Evolutionary conservation across 1,140 invertebrate species (phyloP).

Genomic region (Drosophila aff.): DNA sequence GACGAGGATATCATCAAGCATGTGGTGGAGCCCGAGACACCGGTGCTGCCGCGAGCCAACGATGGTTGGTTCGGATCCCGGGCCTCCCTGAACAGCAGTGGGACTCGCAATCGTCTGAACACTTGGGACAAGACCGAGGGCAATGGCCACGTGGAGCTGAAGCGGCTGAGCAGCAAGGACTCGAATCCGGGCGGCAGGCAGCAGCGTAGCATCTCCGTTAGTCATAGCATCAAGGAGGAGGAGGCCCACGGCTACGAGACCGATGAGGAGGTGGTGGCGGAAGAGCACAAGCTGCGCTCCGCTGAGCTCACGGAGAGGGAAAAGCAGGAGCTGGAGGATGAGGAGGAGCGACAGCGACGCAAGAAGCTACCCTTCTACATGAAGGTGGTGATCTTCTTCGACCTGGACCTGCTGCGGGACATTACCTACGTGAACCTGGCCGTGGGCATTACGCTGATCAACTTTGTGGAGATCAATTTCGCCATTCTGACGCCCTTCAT

Average conservation of each 20-base stretch:
- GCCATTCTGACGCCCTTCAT: conserved; percentile 90
- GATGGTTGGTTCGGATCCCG: conserved; percentile 88
- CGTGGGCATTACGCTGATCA: conserved; percentile 89
- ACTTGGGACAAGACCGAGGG: conserved; percentile 64
- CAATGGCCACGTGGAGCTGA: conserved; percentile 61
- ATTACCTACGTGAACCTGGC: conserved; percentile 89
- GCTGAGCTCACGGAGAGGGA: conserved; percentile 48
- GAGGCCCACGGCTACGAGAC: conserved; percentile 26
- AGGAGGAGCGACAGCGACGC: conserved; percentile 60
- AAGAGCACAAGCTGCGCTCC: background rate
- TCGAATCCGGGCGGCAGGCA: conserved; percentile 28
- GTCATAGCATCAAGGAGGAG: conserved; percentile 79
- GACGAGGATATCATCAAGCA: conserved; percentile 63
- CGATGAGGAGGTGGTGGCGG: background rate
- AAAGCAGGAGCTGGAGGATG: conserved; percentile 69
- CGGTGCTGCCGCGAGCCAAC: conserved; percentile 88
- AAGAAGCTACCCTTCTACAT: conserved; percentile 85
- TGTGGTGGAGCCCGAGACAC: conserved; percentile 88
- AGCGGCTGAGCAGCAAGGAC: conserved; percentile 64
- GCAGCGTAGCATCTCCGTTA: conserved; percentile 70
- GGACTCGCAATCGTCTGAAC: conserved; percentile 63
- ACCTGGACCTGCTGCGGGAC: conserved; percentile 88
- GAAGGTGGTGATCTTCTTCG: conserved; percentile 88
- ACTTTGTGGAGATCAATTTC: conserved; percentile 90
- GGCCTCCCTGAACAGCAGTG: conserved; percentile 75